Conservation (phyloP, 1,140 invertebrate genomes). For the Ericerus pela region DNA sequence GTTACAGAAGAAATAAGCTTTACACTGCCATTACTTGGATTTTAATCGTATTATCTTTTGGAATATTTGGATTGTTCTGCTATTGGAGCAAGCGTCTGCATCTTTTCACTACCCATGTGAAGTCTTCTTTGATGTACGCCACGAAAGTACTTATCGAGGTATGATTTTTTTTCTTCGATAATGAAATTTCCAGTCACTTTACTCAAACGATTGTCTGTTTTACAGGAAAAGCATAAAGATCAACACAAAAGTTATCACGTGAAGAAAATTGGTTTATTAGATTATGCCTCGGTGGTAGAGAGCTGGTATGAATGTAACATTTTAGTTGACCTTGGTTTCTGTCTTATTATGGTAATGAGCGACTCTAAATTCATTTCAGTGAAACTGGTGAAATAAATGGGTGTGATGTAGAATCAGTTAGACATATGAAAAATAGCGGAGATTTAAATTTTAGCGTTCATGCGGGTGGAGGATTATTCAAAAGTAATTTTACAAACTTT, state of each 20-base stretch:
- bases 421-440: neutral
- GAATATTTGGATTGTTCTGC: slow-evolving; percentile 60
- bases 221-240: slow-evolving; percentile 15
- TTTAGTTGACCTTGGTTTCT: neutral
- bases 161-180: slow-evolving; percentile 27
- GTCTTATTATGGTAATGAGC: neutral
- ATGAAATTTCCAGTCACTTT: neutral
- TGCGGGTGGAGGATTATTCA: neutral
- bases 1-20: slow-evolving; percentile 39
- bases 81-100: slow-evolving; percentile 74
- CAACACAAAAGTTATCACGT: slow-evolving; percentile 14
- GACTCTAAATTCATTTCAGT: neutral
- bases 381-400: slow-evolving; percentile 15
- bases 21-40: slow-evolving; percentile 42
- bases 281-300: neutral
- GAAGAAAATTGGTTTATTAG: neutral
- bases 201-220: neutral
- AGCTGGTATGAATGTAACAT: too few species aligned
- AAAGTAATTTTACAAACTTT: neutral
- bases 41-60: slow-evolving; percentile 47
- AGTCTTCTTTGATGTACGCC: slow-evolving; percentile 52
- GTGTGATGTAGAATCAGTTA: slow-evolving; percentile 8
- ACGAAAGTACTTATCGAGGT: slow-evolving; percentile 62
- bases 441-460: slow-evolving; percentile 1
- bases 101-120: slow-evolving; percentile 53